A percentile compares a stretch with the other conserved stretches of the same genome.
phyloP scores from a whole-genome alignment of 2,888 invertebrate species.

The Ischnura elegans region DNA sequence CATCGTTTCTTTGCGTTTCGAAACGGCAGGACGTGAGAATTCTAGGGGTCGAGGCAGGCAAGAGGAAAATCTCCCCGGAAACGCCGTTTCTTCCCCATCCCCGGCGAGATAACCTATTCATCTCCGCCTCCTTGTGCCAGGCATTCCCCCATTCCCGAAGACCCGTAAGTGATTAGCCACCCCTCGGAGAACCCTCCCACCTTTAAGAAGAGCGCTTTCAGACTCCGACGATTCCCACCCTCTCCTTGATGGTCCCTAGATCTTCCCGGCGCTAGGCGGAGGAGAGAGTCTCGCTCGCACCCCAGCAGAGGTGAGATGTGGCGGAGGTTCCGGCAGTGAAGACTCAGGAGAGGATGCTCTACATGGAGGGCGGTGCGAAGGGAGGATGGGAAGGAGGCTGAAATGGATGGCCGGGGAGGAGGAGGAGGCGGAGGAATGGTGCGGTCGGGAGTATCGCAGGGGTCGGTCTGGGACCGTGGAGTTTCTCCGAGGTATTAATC shows the following conservation, averaged over 20 bases:
- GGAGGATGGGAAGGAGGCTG: neutral
- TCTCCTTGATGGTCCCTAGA: neutral
- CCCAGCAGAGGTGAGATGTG: too few species aligned
- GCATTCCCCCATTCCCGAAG: constrained; percentile 4
- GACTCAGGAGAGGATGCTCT: neutral
- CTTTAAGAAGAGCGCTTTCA: neutral
- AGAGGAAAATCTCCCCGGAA: neutral
- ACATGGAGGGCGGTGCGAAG: too few species aligned
- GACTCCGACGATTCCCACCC: neutral
- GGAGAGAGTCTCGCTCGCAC: neutral
- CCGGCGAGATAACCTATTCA: neutral
- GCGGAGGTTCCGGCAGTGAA: neutral
- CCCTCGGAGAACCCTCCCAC: neutral
- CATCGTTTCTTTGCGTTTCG: neutral
- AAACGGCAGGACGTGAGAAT: neutral
- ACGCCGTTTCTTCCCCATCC: neutral
- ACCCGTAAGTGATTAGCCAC: constrained; percentile 46
- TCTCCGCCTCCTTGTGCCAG: neutral
- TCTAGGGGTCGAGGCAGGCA: too few species aligned
- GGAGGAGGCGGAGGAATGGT: neutral
- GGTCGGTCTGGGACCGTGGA: constrained; percentile 9
- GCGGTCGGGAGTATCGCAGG: neutral
- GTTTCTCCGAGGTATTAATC: constrained; percentile 60
- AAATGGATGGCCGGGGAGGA: neutral
- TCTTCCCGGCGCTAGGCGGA: neutral